Evolutionary conservation across 2,888 invertebrate species (phyloP).

Genomic region (Belgica antarctica): DNA sequence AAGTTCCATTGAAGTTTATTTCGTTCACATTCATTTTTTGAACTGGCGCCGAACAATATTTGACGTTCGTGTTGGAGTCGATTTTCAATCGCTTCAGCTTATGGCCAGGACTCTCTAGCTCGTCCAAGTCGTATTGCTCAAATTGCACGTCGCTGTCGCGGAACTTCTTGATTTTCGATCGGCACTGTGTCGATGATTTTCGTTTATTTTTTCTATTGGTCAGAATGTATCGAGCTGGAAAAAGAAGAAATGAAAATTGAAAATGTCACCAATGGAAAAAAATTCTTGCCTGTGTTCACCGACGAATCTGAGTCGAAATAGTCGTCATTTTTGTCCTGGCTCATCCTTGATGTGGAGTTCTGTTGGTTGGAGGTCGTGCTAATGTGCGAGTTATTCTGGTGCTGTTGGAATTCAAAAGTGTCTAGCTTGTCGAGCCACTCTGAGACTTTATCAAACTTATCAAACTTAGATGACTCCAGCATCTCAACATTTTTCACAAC

Average conservation of each 20-base stretch:
- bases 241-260: constrained; percentile 11
- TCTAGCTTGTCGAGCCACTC: constrained; percentile 40
- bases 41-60: constrained; percentile 25
- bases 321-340: constrained; percentile 21
- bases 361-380: neutral
- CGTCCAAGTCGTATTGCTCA: constrained; percentile 35
- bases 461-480: constrained; percentile 37
- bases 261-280: neutral
- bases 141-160: constrained; percentile 36
- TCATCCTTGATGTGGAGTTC: constrained; percentile 5
- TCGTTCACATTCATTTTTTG: constrained; percentile 36
- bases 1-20: constrained; percentile 39
- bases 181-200: constrained; percentile 38
- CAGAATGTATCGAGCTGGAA: constrained; percentile 37
- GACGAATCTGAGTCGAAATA: constrained; percentile 36
- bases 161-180: constrained; percentile 41
- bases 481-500: constrained; percentile 42
- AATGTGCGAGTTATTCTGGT: neutral
- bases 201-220: constrained; percentile 36
- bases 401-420: constrained; percentile 16
- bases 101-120: constrained; percentile 31
- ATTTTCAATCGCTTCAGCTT: constrained; percentile 41
- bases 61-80: constrained; percentile 28
- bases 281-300: constrained; percentile 26
- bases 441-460: constrained; percentile 40